Percentiles rank a stretch among this genome's conserved stretches.
Conservation (phyloP, 2,888 invertebrate species). For the Mesorhabditis sp. region DNA sequence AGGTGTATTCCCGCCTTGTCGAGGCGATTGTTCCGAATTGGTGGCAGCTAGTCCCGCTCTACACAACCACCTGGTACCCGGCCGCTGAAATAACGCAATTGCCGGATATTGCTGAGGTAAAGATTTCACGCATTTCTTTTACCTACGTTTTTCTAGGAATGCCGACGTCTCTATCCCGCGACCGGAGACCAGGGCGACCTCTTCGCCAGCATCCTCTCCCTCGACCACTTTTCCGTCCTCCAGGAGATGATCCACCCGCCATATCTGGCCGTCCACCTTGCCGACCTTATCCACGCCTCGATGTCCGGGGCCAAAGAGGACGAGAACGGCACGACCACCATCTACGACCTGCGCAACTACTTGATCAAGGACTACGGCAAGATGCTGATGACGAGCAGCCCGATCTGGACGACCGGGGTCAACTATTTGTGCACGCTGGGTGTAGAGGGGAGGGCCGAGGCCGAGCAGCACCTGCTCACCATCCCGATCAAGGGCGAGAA, state of each 20-base stretch:
- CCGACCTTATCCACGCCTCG: background rate
- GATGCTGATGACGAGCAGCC: background rate
- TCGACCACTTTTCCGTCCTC: background rate
- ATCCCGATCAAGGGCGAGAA: background rate
- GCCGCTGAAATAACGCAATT: background rate
- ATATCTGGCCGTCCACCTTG: conserved; percentile 3
- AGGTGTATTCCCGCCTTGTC: background rate
- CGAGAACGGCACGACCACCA: too few relatives aligned
- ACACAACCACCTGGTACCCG: background rate
- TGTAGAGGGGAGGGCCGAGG: background rate
- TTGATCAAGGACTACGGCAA: background rate
- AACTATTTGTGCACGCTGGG: background rate
- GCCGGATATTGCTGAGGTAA: conserved; percentile 7
- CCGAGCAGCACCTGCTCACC: background rate
- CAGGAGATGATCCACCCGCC: background rate
- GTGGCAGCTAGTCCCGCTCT: conserved; percentile 14
- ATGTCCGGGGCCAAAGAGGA: too few relatives aligned
- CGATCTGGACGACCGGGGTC: background rate
- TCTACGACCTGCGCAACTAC: background rate
- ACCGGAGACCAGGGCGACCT: background rate
- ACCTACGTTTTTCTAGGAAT: background rate
- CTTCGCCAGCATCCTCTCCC: background rate
- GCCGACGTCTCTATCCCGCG: background rate
- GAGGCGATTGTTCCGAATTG: conserved; percentile 9
- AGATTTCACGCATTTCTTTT: too few relatives aligned